phyloP scores from a whole-genome alignment of 2,113 vertebrate genomes.

The Pterocles gutturalis region DNA sequence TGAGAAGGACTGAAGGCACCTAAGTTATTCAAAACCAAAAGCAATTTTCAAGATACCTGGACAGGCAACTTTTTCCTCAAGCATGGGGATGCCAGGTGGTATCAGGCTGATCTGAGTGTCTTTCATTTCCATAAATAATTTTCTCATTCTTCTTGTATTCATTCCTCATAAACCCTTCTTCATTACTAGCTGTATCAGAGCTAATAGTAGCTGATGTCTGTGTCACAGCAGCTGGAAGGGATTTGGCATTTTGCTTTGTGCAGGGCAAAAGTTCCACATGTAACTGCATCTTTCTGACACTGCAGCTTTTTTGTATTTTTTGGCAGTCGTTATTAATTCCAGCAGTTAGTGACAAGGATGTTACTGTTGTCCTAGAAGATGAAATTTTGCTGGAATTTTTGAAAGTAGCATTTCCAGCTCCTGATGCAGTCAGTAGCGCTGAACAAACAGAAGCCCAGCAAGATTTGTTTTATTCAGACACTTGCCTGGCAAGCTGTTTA shows the following conservation, averaged over 20 bases:
- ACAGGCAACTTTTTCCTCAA: not conserved
- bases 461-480: not conserved
- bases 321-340: not conserved
- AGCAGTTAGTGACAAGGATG: not conserved
- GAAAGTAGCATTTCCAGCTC: not conserved
- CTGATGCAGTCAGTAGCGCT: rapidly evolving
- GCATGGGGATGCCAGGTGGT: not conserved
- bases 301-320: not conserved
- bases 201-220: not conserved
- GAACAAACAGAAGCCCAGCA: not conserved
- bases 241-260: not conserved
- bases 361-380: not conserved
- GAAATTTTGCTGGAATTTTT: not conserved
- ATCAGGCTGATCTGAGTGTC: not conserved
- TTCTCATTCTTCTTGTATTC: not conserved
- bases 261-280: not conserved
- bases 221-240: not conserved
- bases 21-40: not conserved
- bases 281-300: not conserved
- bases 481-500: not conserved
- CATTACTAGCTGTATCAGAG: not conserved
- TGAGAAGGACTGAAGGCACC: not conserved
- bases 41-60: not conserved
- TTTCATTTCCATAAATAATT: not conserved
- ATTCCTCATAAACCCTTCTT: not conserved